phyloP scores from a whole-genome alignment of 2,113 vertebrate genomes.

The Elephas maximus region DNA sequence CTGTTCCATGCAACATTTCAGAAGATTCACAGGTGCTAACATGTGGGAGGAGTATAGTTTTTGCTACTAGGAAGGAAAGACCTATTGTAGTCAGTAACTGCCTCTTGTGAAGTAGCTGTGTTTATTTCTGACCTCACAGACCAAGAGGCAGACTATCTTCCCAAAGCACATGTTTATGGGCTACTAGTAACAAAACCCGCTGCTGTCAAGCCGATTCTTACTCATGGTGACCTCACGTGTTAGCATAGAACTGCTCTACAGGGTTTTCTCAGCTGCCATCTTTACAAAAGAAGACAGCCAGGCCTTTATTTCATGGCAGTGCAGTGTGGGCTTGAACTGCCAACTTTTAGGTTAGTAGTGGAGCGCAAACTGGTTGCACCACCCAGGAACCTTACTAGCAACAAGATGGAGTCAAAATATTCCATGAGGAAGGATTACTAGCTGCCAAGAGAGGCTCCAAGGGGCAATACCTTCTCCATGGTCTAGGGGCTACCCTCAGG shows the following conservation, averaged over 20 bases:
- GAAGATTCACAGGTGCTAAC: constrained; percentile 59
- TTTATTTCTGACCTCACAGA: constrained; percentile 15
- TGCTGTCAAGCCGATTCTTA: not conserved
- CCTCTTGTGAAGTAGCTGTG: not conserved
- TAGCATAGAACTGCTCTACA: not conserved
- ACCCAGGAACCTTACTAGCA: not conserved
- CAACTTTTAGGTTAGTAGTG: not conserved
- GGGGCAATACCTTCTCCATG: not conserved
- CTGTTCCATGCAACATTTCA: constrained; percentile 50
- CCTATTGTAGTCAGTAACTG: not conserved
- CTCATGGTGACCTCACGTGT: not conserved
- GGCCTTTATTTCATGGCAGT: not conserved
- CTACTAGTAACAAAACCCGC: not conserved
- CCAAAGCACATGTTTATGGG: not conserved
- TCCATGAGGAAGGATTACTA: not conserved
- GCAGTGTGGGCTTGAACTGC: not conserved
- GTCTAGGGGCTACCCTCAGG: not conserved
- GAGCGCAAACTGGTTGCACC: not conserved
- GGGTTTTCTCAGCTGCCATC: not conserved
- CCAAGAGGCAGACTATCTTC: constrained; percentile 25
- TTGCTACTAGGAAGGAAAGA: constrained; percentile 57
- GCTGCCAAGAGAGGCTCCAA: not conserved
- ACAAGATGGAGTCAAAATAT: not conserved
- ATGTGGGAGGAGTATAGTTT: not conserved
- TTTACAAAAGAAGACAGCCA: not conserved